Base-by-base conservation (phyloP, 2,113 vertebrate species). In the Boleophthalmus pectinirostris region DNA sequence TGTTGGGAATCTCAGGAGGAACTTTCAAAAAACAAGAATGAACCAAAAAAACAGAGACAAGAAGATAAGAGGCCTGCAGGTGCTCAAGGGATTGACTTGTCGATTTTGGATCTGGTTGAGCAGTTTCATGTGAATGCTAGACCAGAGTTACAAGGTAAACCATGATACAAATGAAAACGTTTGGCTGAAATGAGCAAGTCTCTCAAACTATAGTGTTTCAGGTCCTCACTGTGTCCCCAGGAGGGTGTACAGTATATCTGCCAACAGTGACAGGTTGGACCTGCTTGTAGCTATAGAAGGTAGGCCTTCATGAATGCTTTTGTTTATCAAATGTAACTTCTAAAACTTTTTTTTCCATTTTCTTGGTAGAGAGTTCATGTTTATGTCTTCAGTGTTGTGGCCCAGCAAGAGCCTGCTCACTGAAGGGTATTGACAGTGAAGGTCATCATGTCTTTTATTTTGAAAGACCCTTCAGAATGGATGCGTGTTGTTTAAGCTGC, bases 221-320 rank as follows among this genome's bases (percentile, higher is more conserved):
- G 94, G 93, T 58, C 90, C 91, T 25, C 89, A 89, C 61, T 94
- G 93, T 87, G 89, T 94, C 51, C 87, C 93, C 18, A 88, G 89
- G 35, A 94, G 79, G 78, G 86, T 87, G 53, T 95, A 93, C 84
- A 93, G 83, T 74, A 92, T 95, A 57, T 65, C 85, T 21, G 80
- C 89, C 24, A 87, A 84, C 53, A 74, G 80, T 71, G 87, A 67
- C 73, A 90, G 75, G 43, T 86, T 89, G 43, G 90, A 90, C 69
- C 69, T 94, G 54, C 87, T 92, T 71, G 90, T 94, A 58, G 94
- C 86, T 20, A 88, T 91, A 18, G 94, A 95, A 93, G 94, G 94
- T 95, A 86, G n/a, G 51, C 4, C 20, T 1, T 38, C 11, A 1
- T 38, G 11, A 69, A 13, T 73, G 14, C 25, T 16, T 51, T 66